Percentiles rank a stretch among this genome's conserved stretches.
phyloP scores from a whole-genome alignment of 2,797 vertebrate species.

The Echeneis naucrates region DNA sequence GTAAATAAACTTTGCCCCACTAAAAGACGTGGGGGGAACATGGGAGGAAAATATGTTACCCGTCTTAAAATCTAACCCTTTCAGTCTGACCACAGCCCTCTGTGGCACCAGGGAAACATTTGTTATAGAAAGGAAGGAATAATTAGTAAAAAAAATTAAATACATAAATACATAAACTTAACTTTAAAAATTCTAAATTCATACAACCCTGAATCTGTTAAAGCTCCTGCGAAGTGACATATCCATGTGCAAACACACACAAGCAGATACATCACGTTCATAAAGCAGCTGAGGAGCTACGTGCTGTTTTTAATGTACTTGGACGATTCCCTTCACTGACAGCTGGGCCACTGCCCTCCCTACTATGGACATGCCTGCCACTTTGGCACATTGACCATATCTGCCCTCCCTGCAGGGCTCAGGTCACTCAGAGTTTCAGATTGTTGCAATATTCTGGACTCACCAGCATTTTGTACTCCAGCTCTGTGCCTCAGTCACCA shows the following conservation, averaged over 20 bases:
- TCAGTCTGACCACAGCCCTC: not conserved
- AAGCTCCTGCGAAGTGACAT: not conserved
- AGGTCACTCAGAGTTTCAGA: slow-evolving; percentile 21
- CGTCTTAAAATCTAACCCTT: not conserved
- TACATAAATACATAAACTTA: no score
- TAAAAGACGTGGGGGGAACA: not conserved
- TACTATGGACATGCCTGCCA: slow-evolving; percentile 5
- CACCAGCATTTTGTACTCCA: not conserved
- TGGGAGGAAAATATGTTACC: no score
- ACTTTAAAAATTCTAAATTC: no score
- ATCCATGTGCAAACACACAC: not conserved
- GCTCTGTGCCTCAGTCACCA: slow-evolving; percentile 18
- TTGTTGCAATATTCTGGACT: slow-evolving; percentile 21
- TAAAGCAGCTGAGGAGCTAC: not conserved
- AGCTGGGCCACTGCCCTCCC: not conserved
- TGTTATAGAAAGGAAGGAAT: not conserved
- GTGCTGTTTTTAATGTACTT: not conserved
- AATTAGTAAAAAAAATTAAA: not conserved
- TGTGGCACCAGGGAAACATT: not conserved
- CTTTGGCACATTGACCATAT: slow-evolving; percentile 25
- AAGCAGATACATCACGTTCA: not conserved
- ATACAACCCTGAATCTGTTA: not conserved
- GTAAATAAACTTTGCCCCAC: slow-evolving; percentile 15
- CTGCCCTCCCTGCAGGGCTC: slow-evolving; percentile 33
- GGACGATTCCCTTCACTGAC: not conserved